Conservation (phyloP, 2,797 vertebrate genomes). For the Diplodus sargus region DNA sequence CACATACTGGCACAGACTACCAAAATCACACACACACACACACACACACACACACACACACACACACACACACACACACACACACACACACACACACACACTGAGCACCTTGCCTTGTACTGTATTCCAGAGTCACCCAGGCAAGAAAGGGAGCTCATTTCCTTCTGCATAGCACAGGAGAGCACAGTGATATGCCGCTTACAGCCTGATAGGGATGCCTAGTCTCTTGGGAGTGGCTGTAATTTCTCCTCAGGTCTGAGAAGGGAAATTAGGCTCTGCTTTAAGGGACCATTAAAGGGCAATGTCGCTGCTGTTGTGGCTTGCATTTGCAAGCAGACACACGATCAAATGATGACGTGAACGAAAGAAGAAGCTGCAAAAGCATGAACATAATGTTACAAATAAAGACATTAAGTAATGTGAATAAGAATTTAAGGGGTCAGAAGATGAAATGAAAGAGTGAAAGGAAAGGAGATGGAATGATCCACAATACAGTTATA, state of each 20-base stretch:
- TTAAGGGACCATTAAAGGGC: constrained; percentile 78
- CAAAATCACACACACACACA: constrained; percentile 16
- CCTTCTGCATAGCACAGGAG: constrained; percentile 48
- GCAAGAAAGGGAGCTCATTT: constrained; percentile 59
- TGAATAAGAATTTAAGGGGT: constrained; percentile 5
- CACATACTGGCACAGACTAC: constrained; percentile 18
- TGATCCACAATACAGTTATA: constrained; percentile 2
- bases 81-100: constrained; percentile 7
- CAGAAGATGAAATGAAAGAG: constrained; percentile 9
- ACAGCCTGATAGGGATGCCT: constrained; percentile 70
- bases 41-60: neutral
- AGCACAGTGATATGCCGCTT: constrained; percentile 58
- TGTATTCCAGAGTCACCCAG: constrained; percentile 63
- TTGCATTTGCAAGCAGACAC: constrained; percentile 16
- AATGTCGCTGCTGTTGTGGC: constrained; percentile 57
- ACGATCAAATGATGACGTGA: neutral
- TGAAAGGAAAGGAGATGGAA: constrained; percentile 14
- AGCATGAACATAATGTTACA: constrained; percentile 7
- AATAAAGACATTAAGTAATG: constrained; percentile 27
- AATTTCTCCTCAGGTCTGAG: constrained; percentile 76
- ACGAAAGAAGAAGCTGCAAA: neutral
- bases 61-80: constrained; percentile 8
- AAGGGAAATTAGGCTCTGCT: constrained; percentile 77
- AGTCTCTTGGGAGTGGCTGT: constrained; percentile 69
- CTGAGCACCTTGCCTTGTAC: constrained; percentile 20